Conservation (phyloP, 2,797 vertebrate species). For the Chelidonichthys spinosus region DNA sequence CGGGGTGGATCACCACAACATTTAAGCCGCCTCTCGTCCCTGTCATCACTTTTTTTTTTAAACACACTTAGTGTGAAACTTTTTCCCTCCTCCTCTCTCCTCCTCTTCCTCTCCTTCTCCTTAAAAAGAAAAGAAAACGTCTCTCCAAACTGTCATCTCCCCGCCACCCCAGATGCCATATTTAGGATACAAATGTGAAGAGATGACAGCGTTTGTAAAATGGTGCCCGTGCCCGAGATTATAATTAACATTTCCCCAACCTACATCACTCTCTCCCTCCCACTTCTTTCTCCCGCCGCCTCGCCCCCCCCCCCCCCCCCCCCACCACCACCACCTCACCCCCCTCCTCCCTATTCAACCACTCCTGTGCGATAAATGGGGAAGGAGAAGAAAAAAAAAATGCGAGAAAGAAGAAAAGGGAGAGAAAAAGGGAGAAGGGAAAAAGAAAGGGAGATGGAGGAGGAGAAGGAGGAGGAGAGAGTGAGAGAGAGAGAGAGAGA, state of each 20-base stretch:
- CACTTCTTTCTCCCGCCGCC: slow-evolving; percentile 70
- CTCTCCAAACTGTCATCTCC: slow-evolving; percentile 63
- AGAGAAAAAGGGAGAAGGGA: slow-evolving; percentile 60
- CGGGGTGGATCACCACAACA: slow-evolving; percentile 57
- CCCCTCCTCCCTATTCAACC: slow-evolving; percentile 74
- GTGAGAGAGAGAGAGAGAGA: slow-evolving; percentile 61
- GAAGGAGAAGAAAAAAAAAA: slow-evolving; percentile 65
- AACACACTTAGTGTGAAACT: slow-evolving; percentile 63
- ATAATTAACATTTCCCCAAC: slow-evolving; percentile 89
- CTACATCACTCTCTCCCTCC: slow-evolving; percentile 85
- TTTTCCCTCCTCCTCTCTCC: neutral
- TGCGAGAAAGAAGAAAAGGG: slow-evolving; percentile 61
- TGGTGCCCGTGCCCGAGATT: slow-evolving; percentile 85
- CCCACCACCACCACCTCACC: too few relatives aligned
- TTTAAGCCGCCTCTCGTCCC: slow-evolving; percentile 32
- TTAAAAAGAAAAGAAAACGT: slow-evolving; percentile 35
- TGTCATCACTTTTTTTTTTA: slow-evolving; percentile 52
- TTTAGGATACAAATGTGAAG: slow-evolving; percentile 78
- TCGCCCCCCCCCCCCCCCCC: slow-evolving; percentile 19
- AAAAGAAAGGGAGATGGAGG: slow-evolving; percentile 69
- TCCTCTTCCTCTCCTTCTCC: slow-evolving; percentile 1
- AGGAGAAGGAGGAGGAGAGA: slow-evolving; percentile 78
- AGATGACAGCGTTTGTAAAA: slow-evolving; percentile 85
- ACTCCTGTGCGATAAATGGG: slow-evolving; percentile 86
- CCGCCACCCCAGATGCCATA: slow-evolving; percentile 78